Base-by-base conservation (phyloP, 2,888 invertebrate genomes). In the Hyppa rectilinea region DNA sequence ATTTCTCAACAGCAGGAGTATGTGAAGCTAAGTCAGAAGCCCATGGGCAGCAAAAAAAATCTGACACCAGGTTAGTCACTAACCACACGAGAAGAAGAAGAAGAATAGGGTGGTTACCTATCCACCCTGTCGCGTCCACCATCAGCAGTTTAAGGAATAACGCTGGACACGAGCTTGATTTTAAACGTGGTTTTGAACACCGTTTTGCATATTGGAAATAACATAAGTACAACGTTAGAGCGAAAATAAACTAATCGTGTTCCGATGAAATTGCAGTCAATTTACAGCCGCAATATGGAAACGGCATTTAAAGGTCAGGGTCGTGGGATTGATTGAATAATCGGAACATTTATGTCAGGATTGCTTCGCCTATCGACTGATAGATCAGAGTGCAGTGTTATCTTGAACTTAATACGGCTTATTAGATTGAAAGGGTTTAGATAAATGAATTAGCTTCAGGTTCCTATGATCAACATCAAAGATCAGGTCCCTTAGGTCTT, bases 61-160 rank as follows among this genome's bases (percentile, higher is more conserved):
- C n/a, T n/a, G n/a, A n/a, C n/a, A n/a, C n/a, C n/a, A n/a, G n/a
- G n/a, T n/a, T n/a, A n/a, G n/a, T n/a, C n/a, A n/a, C n/a, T n/a
- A n/a, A n/a, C n/a, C n/a, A n/a, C n/a, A n/a, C n/a, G n/a, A n/a
- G n/a, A n/a, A n/a, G n/a, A n/a, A n/a, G n/a, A n/a, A n/a, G n/a
- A n/a, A n/a, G n/a, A n/a, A n/a, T 31, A 43, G 36, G 29, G 20
- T 38, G 45, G 29, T 59, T 31, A 20, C 20, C 20, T 34, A 36
- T 23, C 58, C 31, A 34, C 34, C 4, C 36, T 38, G 3, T 10
- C 6, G 47, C n/a, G 43, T 36, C n/a, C 34, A 40, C 52, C 12
- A 34, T 49, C 17, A 12, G 49, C 17, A 43, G 17, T 38, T 50
- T 45, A 78, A 17, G 23, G 49, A 49, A 65, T 79, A 79, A 43